These are phyloP conservation scores for Tapirus terrestris DNA, from an alignment of 2,113 vertebrate species.

Conservation along the genomic window DNA sequence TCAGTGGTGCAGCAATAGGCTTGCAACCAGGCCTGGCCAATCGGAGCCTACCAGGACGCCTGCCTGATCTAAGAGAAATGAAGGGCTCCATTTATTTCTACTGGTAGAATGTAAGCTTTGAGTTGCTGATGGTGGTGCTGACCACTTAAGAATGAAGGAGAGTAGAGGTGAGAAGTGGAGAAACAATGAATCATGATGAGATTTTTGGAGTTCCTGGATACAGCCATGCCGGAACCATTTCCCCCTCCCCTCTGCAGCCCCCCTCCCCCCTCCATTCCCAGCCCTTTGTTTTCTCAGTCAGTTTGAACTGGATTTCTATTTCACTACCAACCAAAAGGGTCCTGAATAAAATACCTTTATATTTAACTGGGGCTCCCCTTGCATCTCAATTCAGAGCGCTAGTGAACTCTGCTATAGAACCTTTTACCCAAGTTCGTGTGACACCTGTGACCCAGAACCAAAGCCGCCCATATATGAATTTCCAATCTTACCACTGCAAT, in stretches of 20 bases:
- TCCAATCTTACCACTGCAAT: neutral
- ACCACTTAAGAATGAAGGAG: neutral
- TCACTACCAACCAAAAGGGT: neutral
- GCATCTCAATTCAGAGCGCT: neutral
- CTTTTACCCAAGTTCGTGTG: neutral
- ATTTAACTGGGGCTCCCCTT: neutral
- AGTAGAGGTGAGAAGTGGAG: neutral
- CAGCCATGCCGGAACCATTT: neutral
- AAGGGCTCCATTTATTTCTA: neutral
- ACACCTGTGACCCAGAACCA: neutral
- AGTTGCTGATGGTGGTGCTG: neutral
- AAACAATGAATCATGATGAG: neutral
- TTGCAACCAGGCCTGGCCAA: neutral
- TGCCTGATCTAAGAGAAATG: neutral
- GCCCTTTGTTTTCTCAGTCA: neutral
- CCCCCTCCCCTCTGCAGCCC: rapidly evolving
- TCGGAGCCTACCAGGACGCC: neutral
- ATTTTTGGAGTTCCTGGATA: neutral
- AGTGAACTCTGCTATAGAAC: neutral
- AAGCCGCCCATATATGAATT: neutral
- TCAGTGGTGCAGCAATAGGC: too few relatives aligned
- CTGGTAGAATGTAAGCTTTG: neutral
- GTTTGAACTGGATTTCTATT: neutral
- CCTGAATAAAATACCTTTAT: neutral
- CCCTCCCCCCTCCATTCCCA: neutral